Conservation (phyloP, 2,888 invertebrate genomes). For the Stomorhina lunata region DNA sequence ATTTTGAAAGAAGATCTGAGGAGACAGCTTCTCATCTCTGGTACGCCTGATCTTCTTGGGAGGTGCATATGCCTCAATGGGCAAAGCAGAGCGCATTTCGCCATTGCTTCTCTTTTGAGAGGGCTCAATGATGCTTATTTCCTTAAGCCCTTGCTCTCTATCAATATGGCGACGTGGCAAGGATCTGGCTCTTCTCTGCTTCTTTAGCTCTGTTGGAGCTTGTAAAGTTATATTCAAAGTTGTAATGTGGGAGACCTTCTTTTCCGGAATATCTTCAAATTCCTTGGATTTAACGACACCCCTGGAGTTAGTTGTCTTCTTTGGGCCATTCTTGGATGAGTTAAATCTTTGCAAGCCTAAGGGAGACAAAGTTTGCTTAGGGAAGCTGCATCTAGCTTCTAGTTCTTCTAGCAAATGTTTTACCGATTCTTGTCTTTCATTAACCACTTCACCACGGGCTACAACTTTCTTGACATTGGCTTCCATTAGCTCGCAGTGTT, state of each 20-base stretch:
- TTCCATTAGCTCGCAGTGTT: constrained; percentile 69
- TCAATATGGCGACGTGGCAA: constrained; percentile 23
- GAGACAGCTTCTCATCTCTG: constrained; percentile 69
- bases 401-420: constrained; percentile 71
- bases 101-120: constrained; percentile 70
- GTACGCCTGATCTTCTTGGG: constrained; percentile 76
- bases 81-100: constrained; percentile 67
- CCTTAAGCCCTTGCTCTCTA: constrained; percentile 39
- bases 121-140: constrained; percentile 34
- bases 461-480: constrained; percentile 69
- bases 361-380: constrained; percentile 7
- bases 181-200: not conserved
- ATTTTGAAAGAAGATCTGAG: constrained; percentile 71
- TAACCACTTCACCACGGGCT: constrained; percentile 70
- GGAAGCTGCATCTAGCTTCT: constrained; percentile 68
- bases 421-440: constrained; percentile 72
- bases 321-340: not conserved
- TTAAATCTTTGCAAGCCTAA: constrained; percentile 28
- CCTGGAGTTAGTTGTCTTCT: not conserved
- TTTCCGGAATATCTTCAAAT: constrained; percentile 19
- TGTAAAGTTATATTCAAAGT: constrained; percentile 71
- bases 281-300: not conserved
- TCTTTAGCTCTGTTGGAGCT: constrained; percentile 65
- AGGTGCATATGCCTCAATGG: constrained; percentile 75
- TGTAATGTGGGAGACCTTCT: constrained; percentile 68